Conservation (phyloP, 2,113 vertebrate species). For the Campylomormyrus tamandua region DNA sequence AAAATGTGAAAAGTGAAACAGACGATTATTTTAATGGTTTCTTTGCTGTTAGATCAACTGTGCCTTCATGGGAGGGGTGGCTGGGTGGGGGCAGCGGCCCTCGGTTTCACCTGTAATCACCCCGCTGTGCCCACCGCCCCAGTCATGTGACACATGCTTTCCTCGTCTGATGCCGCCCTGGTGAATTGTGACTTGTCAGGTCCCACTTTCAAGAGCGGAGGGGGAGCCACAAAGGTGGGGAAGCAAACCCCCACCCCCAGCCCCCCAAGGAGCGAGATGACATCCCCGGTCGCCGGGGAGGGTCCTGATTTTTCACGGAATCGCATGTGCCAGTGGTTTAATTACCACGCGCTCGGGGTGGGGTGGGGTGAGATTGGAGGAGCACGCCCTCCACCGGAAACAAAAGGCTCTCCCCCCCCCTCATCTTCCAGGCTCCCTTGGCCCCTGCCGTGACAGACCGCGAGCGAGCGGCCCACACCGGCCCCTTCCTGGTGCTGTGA, state of each 20-base stretch:
- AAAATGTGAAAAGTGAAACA: slow-evolving; percentile 36
- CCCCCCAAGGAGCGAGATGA: neutral
- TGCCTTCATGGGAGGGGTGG: neutral
- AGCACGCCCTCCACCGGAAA: slow-evolving; percentile 58
- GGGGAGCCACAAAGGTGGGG: neutral
- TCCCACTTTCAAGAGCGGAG: neutral
- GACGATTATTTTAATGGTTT: slow-evolving; percentile 27
- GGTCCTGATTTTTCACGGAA: slow-evolving; percentile 36
- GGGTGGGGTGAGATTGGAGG: slow-evolving; percentile 22
- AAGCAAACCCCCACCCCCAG: neutral
- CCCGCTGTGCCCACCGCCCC: slow-evolving; percentile 9
- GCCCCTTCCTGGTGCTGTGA: slow-evolving; percentile 93
- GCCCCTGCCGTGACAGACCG: slow-evolving; percentile 64
- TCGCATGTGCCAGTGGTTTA: slow-evolving; percentile 52
- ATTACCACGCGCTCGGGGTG: slow-evolving; percentile 49
- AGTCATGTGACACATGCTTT: slow-evolving; percentile 45
- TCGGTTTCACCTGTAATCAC: slow-evolving; percentile 45
- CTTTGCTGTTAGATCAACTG: neutral
- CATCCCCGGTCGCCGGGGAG: neutral
- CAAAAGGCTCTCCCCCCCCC: slow-evolving; percentile 64
- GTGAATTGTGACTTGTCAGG: neutral
- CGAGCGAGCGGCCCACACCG: slow-evolving; percentile 44
- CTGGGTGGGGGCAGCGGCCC: slow-evolving; percentile 32
- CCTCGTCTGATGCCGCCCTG: neutral
- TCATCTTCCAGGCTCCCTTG: slow-evolving; percentile 79